A percentile compares a stretch with the other conserved stretches of the same genome.
Evolutionary conservation across 2,113 vertebrate species (phyloP).

Genomic region (Lepisosteus osseus): DNA sequence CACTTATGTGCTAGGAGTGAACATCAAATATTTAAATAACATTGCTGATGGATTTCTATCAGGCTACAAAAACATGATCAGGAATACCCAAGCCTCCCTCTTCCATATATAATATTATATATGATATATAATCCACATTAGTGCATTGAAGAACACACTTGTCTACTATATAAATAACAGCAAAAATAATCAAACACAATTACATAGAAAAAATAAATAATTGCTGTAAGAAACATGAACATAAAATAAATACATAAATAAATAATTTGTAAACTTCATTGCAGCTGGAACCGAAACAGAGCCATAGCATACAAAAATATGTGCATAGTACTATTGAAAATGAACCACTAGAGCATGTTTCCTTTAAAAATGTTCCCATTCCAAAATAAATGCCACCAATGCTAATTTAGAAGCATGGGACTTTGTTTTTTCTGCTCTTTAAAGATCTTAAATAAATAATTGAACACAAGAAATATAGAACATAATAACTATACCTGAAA

Average conservation of each 20-base stretch:
- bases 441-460: not conserved
- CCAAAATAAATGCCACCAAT: not conserved
- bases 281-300: not conserved
- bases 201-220: not conserved
- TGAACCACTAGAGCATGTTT: no score
- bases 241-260: conserved; percentile 16
- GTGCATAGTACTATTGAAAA: not conserved
- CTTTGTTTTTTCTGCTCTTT: not conserved
- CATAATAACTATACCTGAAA: no score
- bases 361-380: not conserved
- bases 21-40: no score
- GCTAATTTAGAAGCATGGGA: not conserved
- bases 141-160: no score
- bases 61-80: no score
- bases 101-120: no score
- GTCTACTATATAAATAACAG: no score
- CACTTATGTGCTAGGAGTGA: not conserved
- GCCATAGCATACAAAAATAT: not conserved
- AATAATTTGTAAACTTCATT: conserved; percentile 4
- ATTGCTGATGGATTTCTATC: no score
- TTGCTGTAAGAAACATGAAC: not conserved
- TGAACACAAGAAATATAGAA: no score
- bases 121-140: no score
- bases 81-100: no score
- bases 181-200: not conserved